phyloP scores from a whole-genome alignment of 2,888 invertebrate genomes.

The Cabera pusaria region DNA sequence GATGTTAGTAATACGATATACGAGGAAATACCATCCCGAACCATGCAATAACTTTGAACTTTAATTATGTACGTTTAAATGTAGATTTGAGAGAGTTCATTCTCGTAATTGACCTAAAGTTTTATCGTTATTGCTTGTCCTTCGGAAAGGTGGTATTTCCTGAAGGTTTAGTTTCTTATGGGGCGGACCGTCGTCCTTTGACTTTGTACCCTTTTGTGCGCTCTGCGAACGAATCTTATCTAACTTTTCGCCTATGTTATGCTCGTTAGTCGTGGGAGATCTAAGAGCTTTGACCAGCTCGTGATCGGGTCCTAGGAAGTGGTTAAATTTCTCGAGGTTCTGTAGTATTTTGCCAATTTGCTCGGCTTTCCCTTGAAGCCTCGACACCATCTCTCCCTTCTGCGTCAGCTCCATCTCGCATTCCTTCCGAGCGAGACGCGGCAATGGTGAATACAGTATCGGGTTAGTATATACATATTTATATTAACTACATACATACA shows the following conservation, averaged over 20 bases:
- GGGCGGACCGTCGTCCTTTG: conserved; percentile 82
- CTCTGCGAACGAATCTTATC: conserved; percentile 67
- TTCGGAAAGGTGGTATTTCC: conserved; percentile 81
- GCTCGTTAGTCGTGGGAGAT: conserved; percentile 72
- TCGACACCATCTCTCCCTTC: conserved; percentile 97
- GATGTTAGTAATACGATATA: conserved; percentile 39
- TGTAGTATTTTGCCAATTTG: conserved; percentile 97
- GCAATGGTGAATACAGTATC: conserved; percentile 73
- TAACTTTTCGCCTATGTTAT: conserved; percentile 63
- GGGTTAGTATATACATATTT: conserved; percentile 57
- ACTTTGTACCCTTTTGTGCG: conserved; percentile 72
- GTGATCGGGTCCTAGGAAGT: conserved; percentile 86
- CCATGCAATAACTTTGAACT: conserved; percentile 19
- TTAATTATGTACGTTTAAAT: conserved; percentile 11
- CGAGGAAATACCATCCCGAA: conserved; percentile 56
- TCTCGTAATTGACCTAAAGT: conserved; percentile 44
- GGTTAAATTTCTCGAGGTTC: conserved; percentile 94
- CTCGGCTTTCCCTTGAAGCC: conserved; percentile 96
- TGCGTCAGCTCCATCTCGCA: conserved; percentile 97
- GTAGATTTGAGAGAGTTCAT: conserved; percentile 20
- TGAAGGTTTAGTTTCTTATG: conserved; percentile 77
- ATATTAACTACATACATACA: no score
- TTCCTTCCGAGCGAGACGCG: conserved; percentile 86
- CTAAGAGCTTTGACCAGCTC: conserved; percentile 76
- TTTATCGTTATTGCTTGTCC: conserved; percentile 56